Evolutionary conservation across 2,113 vertebrate genomes (phyloP).

Genomic region (Podiceps cristatus): DNA sequence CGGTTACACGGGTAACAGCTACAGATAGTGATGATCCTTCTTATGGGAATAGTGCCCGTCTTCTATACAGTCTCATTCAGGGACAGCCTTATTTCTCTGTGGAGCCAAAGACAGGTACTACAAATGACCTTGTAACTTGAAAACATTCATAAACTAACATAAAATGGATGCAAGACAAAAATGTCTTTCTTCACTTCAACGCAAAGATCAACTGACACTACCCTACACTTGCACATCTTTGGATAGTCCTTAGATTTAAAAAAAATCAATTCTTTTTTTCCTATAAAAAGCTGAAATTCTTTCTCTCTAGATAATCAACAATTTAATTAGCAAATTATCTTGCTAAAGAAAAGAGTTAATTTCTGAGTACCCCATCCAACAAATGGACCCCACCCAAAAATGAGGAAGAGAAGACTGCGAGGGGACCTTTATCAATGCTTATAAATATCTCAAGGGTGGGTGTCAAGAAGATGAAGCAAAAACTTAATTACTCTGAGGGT

Average conservation of each 20-base stretch:
- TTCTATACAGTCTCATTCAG: constrained; percentile 90
- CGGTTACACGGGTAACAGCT: constrained; percentile 91
- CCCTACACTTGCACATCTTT: background rate
- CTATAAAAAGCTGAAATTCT: background rate
- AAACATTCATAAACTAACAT: background rate
- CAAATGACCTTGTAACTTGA: background rate
- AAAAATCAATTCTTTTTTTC: background rate
- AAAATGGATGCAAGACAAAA: background rate
- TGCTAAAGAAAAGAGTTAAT: background rate
- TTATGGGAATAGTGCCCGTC: constrained; percentile 86
- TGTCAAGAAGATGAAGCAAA: no score
- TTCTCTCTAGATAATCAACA: background rate
- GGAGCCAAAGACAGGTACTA: constrained; percentile 92
- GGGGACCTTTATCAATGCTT: no score
- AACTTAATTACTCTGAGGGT: no score
- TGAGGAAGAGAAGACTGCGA: no score
- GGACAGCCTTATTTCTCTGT: constrained; percentile 97
- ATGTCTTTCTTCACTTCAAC: background rate
- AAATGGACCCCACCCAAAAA: no score
- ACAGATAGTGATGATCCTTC: constrained; percentile 90
- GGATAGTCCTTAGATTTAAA: background rate
- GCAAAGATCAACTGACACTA: background rate
- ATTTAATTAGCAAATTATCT: background rate
- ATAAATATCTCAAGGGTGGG: no score
- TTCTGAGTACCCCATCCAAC: background rate